These are phyloP conservation scores for Euspilapteryx auroguttella DNA, from an alignment of 2,888 invertebrate species.

Conservation along the genomic window DNA sequence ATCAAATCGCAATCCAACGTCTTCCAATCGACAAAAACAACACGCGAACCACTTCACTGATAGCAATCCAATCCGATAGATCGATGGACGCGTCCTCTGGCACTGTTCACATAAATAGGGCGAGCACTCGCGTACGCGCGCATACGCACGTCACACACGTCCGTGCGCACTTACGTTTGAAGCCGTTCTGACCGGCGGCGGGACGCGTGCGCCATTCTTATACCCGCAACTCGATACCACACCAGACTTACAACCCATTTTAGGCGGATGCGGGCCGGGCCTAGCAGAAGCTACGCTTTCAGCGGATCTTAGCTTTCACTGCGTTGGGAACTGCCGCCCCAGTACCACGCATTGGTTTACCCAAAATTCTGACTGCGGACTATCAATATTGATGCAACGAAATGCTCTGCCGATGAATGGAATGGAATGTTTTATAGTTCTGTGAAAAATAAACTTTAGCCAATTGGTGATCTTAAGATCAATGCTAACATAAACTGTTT, in stretches of 20 bases:
- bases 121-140: slow-evolving; percentile 26
- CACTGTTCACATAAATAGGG: slow-evolving; percentile 5
- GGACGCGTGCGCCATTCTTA: slow-evolving; percentile 72
- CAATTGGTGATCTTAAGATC: no score
- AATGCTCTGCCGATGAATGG: no score
- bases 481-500: no score
- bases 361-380: no score
- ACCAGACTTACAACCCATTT: slow-evolving; percentile 55
- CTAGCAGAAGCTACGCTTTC: slow-evolving; percentile 42
- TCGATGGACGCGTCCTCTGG: slow-evolving; percentile 13
- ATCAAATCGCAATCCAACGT: slow-evolving; percentile 23
- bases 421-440: no score
- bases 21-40: slow-evolving; percentile 4
- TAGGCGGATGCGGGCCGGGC: slow-evolving; percentile 51
- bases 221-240: slow-evolving; percentile 80
- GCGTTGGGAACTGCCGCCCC: no score
- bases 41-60: slow-evolving; percentile 25
- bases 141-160: slow-evolving; percentile 20
- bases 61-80: slow-evolving; percentile 8
- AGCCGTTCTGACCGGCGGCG: slow-evolving; percentile 93
- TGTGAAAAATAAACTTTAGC: no score
- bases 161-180: slow-evolving; percentile 85
- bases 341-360: no score
- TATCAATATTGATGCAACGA: no score
- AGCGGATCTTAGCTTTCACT: slow-evolving; percentile 57